Evolutionary conservation across 2,888 invertebrate genomes (phyloP).

Genomic region (Napeogenes sylphis): DNA sequence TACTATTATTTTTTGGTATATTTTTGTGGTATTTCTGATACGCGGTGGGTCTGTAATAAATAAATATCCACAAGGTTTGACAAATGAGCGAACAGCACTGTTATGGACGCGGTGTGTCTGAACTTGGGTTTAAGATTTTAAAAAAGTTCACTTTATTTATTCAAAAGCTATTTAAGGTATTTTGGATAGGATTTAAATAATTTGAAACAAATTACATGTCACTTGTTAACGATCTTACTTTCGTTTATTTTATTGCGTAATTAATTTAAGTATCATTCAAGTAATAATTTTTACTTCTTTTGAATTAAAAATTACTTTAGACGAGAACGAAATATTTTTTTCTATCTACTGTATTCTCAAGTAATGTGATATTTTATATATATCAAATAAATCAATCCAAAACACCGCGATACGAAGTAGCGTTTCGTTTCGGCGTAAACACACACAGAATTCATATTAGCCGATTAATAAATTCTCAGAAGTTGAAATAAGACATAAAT

Average conservation of each 20-base stretch:
- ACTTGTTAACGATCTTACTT: conserved; percentile 2
- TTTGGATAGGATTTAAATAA: conserved; percentile 4
- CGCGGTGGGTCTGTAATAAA: conserved; percentile 72
- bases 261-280: background rate
- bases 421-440: conserved; percentile 54
- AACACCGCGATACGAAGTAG: conserved; percentile 24
- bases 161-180: conserved; percentile 19
- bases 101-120: conserved; percentile 60
- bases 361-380: background rate
- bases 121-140: conserved; percentile 30
- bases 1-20: conserved; percentile 25
- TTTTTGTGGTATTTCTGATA: conserved; percentile 55
- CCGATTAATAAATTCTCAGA: conserved; percentile 75
- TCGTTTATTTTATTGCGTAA: background rate
- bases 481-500: conserved; percentile 75
- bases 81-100: conserved; percentile 72
- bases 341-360: too few species aligned
- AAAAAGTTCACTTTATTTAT: conserved; percentile 15
- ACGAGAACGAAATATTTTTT: too few species aligned
- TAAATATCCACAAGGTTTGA: conserved; percentile 70
- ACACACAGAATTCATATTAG: conserved; percentile 72
- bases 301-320: background rate
- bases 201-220: conserved; percentile 3
- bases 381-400: background rate
- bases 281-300: background rate